These are phyloP conservation scores for Zaprionus camerounensis DNA, from an alignment of 1,140 invertebrate genomes.

Conservation along the genomic window DNA sequence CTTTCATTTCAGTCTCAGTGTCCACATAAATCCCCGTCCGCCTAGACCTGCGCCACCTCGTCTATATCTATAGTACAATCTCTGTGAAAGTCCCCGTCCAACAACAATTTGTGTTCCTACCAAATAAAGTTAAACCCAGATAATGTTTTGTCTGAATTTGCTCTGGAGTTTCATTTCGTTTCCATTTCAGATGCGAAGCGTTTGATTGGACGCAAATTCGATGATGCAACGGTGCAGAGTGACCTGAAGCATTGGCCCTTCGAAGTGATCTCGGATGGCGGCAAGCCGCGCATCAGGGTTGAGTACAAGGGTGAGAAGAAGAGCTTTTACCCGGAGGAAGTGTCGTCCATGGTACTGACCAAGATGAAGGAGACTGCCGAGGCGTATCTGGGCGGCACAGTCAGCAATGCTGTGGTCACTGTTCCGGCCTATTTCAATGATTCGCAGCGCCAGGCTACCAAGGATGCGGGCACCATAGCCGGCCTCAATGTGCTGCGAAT, in stretches of 20 bases:
- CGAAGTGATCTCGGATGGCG: constrained; percentile 91
- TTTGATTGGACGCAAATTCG: constrained; percentile 96
- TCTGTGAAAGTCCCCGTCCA: constrained; percentile 28
- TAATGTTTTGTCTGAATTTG: neutral
- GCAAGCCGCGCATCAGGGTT: constrained; percentile 94
- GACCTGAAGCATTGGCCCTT: constrained; percentile 99
- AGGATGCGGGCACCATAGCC: constrained; percentile 95
- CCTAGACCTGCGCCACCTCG: constrained; percentile 39
- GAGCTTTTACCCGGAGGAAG: constrained; percentile 95
- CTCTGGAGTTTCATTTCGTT: constrained; percentile 38
- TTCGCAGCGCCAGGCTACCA: constrained; percentile 95
- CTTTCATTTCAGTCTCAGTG: constrained; percentile 78
- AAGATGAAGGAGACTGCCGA: constrained; percentile 98
- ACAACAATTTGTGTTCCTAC: constrained; percentile 33
- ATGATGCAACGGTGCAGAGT: constrained; percentile 94
- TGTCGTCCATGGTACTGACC: constrained; percentile 95
- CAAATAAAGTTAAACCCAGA: constrained; percentile 35
- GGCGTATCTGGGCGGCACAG: constrained; percentile 94
- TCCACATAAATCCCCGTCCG: constrained; percentile 57
- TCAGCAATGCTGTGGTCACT: constrained; percentile 95
- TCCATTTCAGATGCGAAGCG: constrained; percentile 95
- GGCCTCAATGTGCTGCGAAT: constrained; percentile 94
- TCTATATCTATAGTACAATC: constrained; percentile 33
- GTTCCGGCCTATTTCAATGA: constrained; percentile 97
- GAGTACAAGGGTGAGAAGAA: constrained; percentile 96